phyloP scores from a whole-genome alignment of 2,797 vertebrate species.

The Halcyon smyrnensis region DNA sequence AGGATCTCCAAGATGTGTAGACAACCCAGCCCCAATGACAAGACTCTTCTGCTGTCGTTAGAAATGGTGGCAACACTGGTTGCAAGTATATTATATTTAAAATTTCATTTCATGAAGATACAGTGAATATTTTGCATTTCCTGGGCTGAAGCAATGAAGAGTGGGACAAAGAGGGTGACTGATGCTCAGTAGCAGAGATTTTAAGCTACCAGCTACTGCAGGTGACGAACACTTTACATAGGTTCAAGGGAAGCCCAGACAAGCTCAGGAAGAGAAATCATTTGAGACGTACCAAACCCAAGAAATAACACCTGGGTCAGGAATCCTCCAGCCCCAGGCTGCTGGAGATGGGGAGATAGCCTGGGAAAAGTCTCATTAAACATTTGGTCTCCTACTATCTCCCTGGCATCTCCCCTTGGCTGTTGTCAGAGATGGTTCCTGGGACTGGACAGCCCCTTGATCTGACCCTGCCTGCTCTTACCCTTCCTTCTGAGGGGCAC shows the following conservation, averaged over 20 bases:
- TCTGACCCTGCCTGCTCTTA: not conserved
- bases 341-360: not conserved
- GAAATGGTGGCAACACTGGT: not conserved
- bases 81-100: not conserved
- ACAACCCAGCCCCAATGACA: no score
- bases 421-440: not conserved
- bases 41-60: not conserved
- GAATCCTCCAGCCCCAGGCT: not conserved
- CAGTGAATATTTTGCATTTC: not conserved
- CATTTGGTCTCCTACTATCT: not conserved
- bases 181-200: not conserved
- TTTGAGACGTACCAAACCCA: not conserved
- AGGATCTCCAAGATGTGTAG: fast-evolving
- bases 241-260: not conserved
- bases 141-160: not conserved
- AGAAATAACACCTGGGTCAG: not conserved
- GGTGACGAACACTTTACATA: not conserved
- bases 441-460: not conserved
- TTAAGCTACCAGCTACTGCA: not conserved
- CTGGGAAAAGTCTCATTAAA: not conserved
- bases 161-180: not conserved
- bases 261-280: not conserved
- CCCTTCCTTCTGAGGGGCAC: not conserved
- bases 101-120: fast-evolving
- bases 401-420: not conserved